Base-by-base conservation (phyloP, 2,113 vertebrate species). In the Haplotaxodon microlepis region DNA sequence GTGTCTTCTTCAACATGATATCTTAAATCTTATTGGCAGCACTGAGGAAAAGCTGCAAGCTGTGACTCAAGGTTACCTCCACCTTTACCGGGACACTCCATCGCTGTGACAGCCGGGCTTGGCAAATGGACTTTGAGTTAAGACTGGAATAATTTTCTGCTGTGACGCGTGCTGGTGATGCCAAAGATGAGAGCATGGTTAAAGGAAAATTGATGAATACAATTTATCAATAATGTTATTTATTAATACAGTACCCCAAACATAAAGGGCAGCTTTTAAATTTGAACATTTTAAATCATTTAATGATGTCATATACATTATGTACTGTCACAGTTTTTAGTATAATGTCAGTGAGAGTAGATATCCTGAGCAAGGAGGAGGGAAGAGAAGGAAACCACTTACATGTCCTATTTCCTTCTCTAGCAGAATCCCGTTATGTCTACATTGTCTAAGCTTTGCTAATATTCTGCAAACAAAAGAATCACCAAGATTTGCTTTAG, bases 1-100 rank as follows among this genome's bases (percentile, higher is more conserved):
- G 51, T 19, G 40, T 59, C 61, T 71, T 59, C 61, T 71, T 73
- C 66, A 42, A 1, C 38, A 45, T 24, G 36, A 21, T 45, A 73
- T 71, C 79, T 4, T 84, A 84, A 90, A 89, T 71, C 66, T 89
- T 50, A 71, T 85, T 83, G 89, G 84, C 71, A 27, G 40, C 47
- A 19, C 29, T 13, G 45, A 61, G 21, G 27, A 36, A 34, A 61
- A 36, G 84, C 21, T 85, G 84, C 24, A 12, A 5, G 6, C 71
- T 78, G 24, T 16, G 24, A 78, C 42, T 78, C 71, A 85, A 90
- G 86, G 91, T 90, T 42, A 84, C 86, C 89, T 66, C 27, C 7
- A 9, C 36, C 11, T 2, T 56, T 14, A 42, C 85, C 76, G 24
- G 59, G 73, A 81, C 53, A 17, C 53, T 81, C 51, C 59, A 63